Evolutionary conservation across 2,888 invertebrate species (phyloP), one percentile per base, ranked within the genome.

Genomic region (Hylaea fasciaria): DNA sequence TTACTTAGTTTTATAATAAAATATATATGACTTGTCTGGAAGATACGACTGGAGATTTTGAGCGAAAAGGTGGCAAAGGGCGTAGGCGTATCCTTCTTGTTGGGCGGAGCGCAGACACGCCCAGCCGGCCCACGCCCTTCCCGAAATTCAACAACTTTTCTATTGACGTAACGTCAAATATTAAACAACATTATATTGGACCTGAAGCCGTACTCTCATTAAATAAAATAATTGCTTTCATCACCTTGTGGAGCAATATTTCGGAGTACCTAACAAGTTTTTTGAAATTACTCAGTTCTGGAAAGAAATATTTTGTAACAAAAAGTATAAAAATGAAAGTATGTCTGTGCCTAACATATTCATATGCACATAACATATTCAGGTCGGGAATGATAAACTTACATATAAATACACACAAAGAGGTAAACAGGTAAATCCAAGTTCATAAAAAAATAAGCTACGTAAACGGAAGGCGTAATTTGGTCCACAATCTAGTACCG

Each of bases 91-190:
- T 73, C 83, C 74, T 73, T 81, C 75, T 70, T 69, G 80, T 76
- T 89, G 90, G 91, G 91, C 91, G 92, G 91, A 81, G 91, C 86
- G 60, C 74, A 62, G 85, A 81, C 90, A 89, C 91, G 91, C 91
- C 91, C 83, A 62, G 65, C 74, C 74, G 79, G n/a, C 82, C 81
- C 83, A 87, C 89, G 90, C 91, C 91, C 87, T 86, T 77, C 78
- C 84, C 80, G 78, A 83, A 40, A 82, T 83, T 82, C 77, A 79
- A 81, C 79, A 58, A 76, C 77, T 81, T 82, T 83, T 82, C 76
- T 80, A 79, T 82, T 80, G 76, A 80, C 75, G 69, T 72, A 57
- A 69, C 57, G 51, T 62, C 64, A 66, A 68, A 68, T 68, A 58
- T 52, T 54, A 39, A 50, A 61, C 50, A 45, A 63, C 53, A 59